A percentile compares a stretch with the other conserved stretches of the same genome.
Conservation (phyloP, 1,140 invertebrate species). For the Lutraria rhynchaena region DNA sequence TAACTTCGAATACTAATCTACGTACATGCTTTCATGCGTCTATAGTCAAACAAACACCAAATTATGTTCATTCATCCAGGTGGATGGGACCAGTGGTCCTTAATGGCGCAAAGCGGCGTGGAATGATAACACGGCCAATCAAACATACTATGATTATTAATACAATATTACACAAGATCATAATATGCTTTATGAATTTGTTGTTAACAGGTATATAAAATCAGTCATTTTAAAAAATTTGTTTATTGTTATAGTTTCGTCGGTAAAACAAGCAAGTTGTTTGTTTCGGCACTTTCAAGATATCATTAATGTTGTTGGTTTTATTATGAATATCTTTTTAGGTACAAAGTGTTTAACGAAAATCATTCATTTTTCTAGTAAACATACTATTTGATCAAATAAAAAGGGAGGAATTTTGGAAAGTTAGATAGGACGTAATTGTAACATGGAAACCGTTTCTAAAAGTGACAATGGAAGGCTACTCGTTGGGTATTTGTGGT, state of each 20-base stretch:
- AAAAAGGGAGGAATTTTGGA: no score
- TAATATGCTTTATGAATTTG: constrained; percentile 39
- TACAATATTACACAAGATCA: constrained; percentile 31
- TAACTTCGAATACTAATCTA: no score
- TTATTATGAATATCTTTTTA: no score
- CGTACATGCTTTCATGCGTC: neutral
- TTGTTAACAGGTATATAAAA: constrained; percentile 24
- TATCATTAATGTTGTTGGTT: no score
- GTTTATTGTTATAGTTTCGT: neutral
- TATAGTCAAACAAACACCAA: neutral
- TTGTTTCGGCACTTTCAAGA: no score
- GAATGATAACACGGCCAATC: constrained; percentile 30
- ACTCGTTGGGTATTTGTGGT: neutral
- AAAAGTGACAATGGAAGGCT: no score
- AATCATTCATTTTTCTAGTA: no score
- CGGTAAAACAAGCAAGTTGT: neutral
- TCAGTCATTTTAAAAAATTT: neutral
- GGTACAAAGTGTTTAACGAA: no score
- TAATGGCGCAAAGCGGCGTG: constrained; percentile 19
- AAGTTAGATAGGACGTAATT: no score
- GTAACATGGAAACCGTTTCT: no score
- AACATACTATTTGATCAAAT: no score
- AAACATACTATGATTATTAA: constrained; percentile 57
- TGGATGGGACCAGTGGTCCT: constrained; percentile 20
- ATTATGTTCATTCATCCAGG: constrained; percentile 15